These are phyloP conservation scores for Pseudochromis fuscus DNA, from an alignment of 2,797 vertebrate genomes.

Conservation along the genomic window DNA sequence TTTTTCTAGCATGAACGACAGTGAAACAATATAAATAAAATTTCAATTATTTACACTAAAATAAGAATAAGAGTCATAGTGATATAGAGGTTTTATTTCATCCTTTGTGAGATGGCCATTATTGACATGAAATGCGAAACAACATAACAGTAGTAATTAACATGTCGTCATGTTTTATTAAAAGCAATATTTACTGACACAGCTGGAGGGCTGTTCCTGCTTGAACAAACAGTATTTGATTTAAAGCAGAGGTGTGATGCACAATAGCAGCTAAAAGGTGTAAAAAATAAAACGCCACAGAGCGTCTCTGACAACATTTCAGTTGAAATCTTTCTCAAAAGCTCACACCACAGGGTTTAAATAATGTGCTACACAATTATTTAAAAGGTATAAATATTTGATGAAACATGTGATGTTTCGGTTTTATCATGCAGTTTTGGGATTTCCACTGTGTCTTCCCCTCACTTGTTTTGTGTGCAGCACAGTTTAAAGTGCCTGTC, in stretches of 20 bases:
- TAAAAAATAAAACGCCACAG: not conserved
- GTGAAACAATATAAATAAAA: conserved; percentile 13
- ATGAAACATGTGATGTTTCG: conserved; percentile 23
- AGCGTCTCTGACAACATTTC: not conserved
- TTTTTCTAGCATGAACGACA: conserved; percentile 12
- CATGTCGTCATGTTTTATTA: conserved; percentile 19
- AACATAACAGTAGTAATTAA: conserved; percentile 16
- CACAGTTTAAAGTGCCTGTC: conserved; percentile 43
- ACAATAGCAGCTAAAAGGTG: conserved; percentile 26
- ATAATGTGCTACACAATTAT: conserved; percentile 16
- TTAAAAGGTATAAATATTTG: conserved; percentile 39
- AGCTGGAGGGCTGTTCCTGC: conserved; percentile 6
- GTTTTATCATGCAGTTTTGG: conserved; percentile 23
- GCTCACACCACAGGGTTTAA: not conserved
- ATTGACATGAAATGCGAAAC: not conserved
- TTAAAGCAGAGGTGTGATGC: conserved; percentile 30
- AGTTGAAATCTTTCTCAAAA: not conserved
- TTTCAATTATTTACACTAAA: too few species aligned
- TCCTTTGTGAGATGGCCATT: too few species aligned
- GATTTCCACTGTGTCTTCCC: conserved; percentile 33
- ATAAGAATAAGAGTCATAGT: too few species aligned
- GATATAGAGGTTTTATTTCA: too few species aligned
- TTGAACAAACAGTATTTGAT: conserved; percentile 30
- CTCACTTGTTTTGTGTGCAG: conserved; percentile 33
- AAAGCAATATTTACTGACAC: conserved; percentile 38